These are phyloP conservation scores for Seira musarum DNA, from an alignment of 2,888 invertebrate species.

Conservation along the genomic window DNA sequence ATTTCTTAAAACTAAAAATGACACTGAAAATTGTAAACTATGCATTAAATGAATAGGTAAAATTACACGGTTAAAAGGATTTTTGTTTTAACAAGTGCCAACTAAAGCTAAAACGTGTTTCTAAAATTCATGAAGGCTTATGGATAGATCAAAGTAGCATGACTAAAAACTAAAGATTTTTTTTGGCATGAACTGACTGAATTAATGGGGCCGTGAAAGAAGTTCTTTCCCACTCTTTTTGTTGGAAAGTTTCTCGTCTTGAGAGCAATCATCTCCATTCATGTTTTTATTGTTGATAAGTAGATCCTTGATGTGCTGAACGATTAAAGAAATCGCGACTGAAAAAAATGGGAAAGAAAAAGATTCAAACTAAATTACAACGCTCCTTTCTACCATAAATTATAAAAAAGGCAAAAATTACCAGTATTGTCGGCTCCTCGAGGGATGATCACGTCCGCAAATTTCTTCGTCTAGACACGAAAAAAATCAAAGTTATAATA, in stretches of 20 bases:
- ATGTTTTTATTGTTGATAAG: constrained; percentile 48
- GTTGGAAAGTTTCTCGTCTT: constrained; percentile 28
- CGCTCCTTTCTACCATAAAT: neutral
- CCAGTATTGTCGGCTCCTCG: constrained; percentile 98
- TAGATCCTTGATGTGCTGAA: constrained; percentile 96
- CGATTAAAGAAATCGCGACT: constrained; percentile 99
- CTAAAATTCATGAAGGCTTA: too few relatives aligned
- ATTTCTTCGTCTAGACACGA: constrained; percentile 90
- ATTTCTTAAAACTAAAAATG: too few relatives aligned
- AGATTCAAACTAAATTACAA: neutral
- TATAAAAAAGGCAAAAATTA: constrained; percentile 71
- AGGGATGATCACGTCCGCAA: constrained; percentile 99
- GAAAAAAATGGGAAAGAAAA: constrained; percentile 75
- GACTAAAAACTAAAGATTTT: neutral
- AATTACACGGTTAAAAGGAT: too few relatives aligned
- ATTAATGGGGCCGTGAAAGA: constrained; percentile 44
- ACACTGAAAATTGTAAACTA: too few relatives aligned
- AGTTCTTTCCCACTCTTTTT: constrained; percentile 42
- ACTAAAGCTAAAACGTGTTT: too few relatives aligned
- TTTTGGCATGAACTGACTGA: neutral
- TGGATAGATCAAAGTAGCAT: too few relatives aligned
- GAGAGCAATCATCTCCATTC: constrained; percentile 1
- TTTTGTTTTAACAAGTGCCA: too few relatives aligned
- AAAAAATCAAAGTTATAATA: neutral
- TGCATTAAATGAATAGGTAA: too few relatives aligned